Evolutionary conservation across 2,888 invertebrate species (phyloP), one percentile per base, ranked within the genome.

Genomic region (Asteroscopus sphinx): DNA sequence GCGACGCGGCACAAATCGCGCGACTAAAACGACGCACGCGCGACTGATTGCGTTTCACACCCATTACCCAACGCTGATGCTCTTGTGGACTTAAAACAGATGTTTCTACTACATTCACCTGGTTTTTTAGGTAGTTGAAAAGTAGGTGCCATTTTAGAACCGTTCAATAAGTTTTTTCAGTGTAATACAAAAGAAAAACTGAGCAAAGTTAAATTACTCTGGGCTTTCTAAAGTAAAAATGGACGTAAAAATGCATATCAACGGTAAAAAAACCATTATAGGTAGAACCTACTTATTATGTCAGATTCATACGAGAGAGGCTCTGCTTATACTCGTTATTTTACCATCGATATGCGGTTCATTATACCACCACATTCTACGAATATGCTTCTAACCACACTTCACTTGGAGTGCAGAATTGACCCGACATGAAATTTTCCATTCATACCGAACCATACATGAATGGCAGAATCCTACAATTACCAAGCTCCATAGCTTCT

Each of bases 1-100:
- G 53, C 66, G 61, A 51, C 64, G 57, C 66, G 59, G 44, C 65
- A 68, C 67, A 75, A 77, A 77, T 76, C 78, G 76, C 61, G 59
- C 76, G 73, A 66, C 68, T 58, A 64, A 69, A 76, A 53, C 60
- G 68, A 58, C 64, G 57, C 63, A 68, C 75, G 75, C 65, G 68
- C 79, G 52, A 64, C 62, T 71, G 68, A 48, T 46, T 59, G 28
- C 45, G 59, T 66, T 56, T 56, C 40, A 64, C 76, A 72, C 64
- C 56, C 62, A 61, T 74, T 68, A 45, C 56, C 56, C 56, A 52
- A 16, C 15, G 21, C 16, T 35, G 45, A 52, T 62, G 30, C 53
- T 48, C 44, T 46, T 42, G 47, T 48, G 49, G 57, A 49, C 65
- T 56, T 40, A 46, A 35, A 46, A 62, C 49, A 54, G 39, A 39